A percentile compares a stretch with the other conserved stretches of the same genome.
Evolutionary conservation across 2,113 vertebrate species (phyloP).

Genomic region (Notechis scutatus): DNA sequence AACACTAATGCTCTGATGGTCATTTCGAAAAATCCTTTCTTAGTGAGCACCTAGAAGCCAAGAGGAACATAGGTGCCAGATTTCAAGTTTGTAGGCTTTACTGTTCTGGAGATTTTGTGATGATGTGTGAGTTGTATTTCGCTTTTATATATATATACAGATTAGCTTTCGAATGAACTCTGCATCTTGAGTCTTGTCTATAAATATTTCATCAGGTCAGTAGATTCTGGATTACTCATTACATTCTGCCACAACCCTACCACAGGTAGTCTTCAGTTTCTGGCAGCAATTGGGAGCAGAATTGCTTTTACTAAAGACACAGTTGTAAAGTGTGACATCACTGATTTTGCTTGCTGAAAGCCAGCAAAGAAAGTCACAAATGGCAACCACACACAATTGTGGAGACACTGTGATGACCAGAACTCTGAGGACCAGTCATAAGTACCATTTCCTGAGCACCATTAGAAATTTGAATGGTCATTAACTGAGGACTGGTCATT

Average conservation of each 20-base stretch:
- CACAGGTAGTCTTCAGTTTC: background rate
- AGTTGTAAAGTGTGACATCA: background rate
- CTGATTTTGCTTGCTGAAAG: background rate
- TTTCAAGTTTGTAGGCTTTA: too few species aligned
- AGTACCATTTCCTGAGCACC: background rate
- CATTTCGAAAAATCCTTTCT: too few species aligned
- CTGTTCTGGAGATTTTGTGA: too few species aligned
- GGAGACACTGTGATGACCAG: background rate
- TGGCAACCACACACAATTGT: background rate
- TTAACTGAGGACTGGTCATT: background rate
- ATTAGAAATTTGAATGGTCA: background rate
- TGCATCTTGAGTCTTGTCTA: background rate
- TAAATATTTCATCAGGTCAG: background rate
- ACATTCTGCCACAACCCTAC: slow-evolving; percentile 18
- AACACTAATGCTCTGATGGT: too few species aligned
- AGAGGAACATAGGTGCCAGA: too few species aligned
- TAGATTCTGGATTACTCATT: background rate
- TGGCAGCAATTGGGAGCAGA: background rate
- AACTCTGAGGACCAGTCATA: background rate
- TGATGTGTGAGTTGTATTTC: too few species aligned
- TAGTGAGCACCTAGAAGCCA: too few species aligned
- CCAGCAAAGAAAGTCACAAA: background rate
- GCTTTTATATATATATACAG: too few species aligned
- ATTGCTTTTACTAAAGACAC: background rate
- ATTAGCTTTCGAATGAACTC: background rate